Conservation (phyloP, 2,888 invertebrate species). For the Rhynchonema sp. region DNA sequence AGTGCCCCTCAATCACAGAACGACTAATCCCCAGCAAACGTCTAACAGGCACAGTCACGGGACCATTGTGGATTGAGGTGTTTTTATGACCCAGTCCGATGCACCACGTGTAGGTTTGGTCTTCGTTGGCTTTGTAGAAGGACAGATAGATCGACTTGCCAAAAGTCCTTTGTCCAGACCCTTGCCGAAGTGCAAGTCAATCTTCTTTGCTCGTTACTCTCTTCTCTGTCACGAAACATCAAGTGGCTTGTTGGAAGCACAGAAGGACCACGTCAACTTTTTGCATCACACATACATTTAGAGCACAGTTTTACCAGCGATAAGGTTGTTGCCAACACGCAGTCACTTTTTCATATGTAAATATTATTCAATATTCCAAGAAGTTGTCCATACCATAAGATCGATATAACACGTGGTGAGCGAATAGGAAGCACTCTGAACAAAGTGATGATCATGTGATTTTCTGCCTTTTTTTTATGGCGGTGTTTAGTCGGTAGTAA, state of each 20-base stretch:
- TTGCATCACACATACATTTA: background rate
- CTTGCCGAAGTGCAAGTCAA: constrained; percentile 25
- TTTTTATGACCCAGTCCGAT: constrained; percentile 34
- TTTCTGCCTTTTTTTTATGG: too few species aligned
- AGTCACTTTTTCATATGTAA: too few species aligned
- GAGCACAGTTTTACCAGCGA: too few species aligned
- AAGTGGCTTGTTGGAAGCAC: background rate
- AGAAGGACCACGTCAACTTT: background rate
- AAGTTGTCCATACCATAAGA: too few species aligned
- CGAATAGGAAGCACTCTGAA: too few species aligned
- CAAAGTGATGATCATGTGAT: too few species aligned
- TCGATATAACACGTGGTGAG: too few species aligned
- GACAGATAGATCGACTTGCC: constrained; percentile 21
- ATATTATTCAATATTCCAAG: too few species aligned
- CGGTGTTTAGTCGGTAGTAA: too few species aligned
- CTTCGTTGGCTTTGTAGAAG: constrained; percentile 11
- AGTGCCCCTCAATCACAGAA: too few species aligned
- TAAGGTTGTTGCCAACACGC: too few species aligned
- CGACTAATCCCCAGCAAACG: constrained; percentile 31
- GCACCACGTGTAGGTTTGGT: constrained; percentile 24
- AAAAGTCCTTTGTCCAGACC: constrained; percentile 18
- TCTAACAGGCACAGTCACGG: constrained; percentile 33
- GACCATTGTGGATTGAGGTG: constrained; percentile 40
- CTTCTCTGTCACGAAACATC: constrained; percentile 6
- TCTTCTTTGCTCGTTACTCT: constrained; percentile 22